Evolutionary conservation across 2,888 invertebrate genomes (phyloP), one percentile per base, ranked within the genome.

Genomic region (Agrotis puta): DNA sequence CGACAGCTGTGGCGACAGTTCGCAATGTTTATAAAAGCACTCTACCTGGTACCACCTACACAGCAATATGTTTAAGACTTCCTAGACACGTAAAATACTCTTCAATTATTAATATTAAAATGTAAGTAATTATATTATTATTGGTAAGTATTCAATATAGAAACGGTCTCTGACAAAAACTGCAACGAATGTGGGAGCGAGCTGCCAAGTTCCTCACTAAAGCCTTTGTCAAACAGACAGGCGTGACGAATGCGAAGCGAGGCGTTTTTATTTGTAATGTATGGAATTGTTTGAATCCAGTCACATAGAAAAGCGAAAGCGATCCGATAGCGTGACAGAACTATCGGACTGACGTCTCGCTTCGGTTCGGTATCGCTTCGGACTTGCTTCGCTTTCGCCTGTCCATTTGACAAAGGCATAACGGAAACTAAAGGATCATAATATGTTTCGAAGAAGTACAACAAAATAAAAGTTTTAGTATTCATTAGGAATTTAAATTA

Each of bases 1-100:
- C 22, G 48, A 76, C 45, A 66, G 14, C 22, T 48, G 56, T 69
- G 56, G 22, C 27, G 48, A 76, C 45, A 66, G 14, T 33, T 48
- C 48, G 18, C 47, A 56, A 56, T 77, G 27, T 54, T 77, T 76
- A 54, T 66, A 53, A 53, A 66, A 50, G 48, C 27, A 76, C 54
- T 76, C 27, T 27, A 66, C 13, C 33, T 33, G 33, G 56, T 56
- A 56, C 47, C 47, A 66, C 76, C 67, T 66, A 71, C 67, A 67
- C 66, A 43, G 20, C 16, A 14, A 20, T 24, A 13, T 50, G 43
- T 67, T 67, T 67, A 67, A 20, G 20, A 24, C 24, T 24, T 24
- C 39, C 2, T 50, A 20, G 16, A 50, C 0, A 20, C 24, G 24
- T 67, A 24, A 39, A 66, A 50, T 39, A 68, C 4, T 22, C 48